Percentiles rank a stretch among this genome's conserved stretches.
These are phyloP conservation scores for Enteromius viviparus DNA, from an alignment of 2,797 vertebrate species.

Conservation along the genomic window DNA sequence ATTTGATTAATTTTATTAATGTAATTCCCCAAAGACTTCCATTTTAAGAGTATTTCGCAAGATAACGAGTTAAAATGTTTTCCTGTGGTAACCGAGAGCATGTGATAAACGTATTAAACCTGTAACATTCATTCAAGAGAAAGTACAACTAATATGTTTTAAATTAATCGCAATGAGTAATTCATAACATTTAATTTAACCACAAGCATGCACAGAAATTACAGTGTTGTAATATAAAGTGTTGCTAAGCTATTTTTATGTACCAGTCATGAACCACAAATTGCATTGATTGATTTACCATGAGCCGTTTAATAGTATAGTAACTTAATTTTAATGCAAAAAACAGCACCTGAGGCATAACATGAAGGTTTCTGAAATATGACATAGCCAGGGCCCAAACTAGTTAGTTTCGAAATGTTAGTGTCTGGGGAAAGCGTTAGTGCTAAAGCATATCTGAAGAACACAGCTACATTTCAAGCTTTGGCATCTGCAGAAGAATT, in stretches of 20 bases:
- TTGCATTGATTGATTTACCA: background rate
- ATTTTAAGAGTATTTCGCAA: background rate
- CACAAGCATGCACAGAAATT: conserved; percentile 3
- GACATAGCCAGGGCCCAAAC: background rate
- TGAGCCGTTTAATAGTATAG: background rate
- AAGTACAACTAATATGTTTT: background rate
- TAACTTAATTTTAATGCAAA: background rate
- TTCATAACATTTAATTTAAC: background rate
- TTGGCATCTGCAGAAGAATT: conserved; percentile 67
- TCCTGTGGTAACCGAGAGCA: background rate
- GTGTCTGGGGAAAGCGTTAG: conserved; percentile 48
- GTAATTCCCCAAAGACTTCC: background rate
- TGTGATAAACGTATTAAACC: background rate
- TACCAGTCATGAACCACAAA: conserved; percentile 7
- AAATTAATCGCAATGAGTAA: background rate
- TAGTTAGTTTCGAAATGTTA: conserved; percentile 27
- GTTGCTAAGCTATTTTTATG: background rate
- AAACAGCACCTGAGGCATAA: conserved; percentile 16
- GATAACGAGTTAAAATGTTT: background rate
- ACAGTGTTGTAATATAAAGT: conserved; percentile 35
- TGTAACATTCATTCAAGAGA: background rate
- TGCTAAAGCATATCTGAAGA: conserved; percentile 77
- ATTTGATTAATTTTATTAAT: background rate
- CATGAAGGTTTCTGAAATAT: conserved; percentile 15
- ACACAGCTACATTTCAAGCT: conserved; percentile 70